These are phyloP conservation scores for Hirtodrosophila confusa DNA, from an alignment of 2,888 invertebrate genomes.

Conservation along the genomic window DNA sequence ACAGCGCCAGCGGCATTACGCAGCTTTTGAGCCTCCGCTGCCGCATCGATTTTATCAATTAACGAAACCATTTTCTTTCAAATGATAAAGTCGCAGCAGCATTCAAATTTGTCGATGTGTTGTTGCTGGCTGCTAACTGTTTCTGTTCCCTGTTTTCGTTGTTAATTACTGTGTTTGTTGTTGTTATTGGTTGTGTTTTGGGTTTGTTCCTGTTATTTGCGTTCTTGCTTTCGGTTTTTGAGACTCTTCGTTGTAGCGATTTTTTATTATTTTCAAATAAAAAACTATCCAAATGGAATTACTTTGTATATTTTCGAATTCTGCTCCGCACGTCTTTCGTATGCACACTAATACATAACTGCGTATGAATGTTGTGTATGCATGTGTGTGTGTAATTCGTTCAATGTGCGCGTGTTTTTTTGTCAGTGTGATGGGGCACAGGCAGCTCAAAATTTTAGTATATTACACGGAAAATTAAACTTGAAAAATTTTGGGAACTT, in stretches of 20 bases:
- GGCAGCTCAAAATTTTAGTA: conserved; percentile 23
- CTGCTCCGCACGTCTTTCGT: conserved; percentile 45
- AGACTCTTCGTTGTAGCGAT: conserved; percentile 44
- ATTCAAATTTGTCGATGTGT: conserved; percentile 55
- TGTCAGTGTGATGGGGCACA: conserved; percentile 28
- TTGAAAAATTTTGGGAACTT: conserved; percentile 21
- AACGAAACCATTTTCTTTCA: conserved; percentile 75
- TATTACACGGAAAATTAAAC: conserved; percentile 22
- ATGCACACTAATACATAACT: conserved; percentile 51
- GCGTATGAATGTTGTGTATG: conserved; percentile 32
- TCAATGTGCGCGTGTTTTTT: conserved; percentile 27
- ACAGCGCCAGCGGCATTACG: conserved; percentile 52
- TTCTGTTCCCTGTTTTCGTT: conserved; percentile 11
- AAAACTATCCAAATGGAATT: conserved; percentile 28
- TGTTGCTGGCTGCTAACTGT: conserved; percentile 17
- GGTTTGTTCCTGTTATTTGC: conserved; percentile 34
- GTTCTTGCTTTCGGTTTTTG: conserved; percentile 26
- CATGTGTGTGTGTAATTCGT: conserved; percentile 13
- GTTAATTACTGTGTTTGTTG: conserved; percentile 20
- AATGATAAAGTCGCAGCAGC: conserved; percentile 58
- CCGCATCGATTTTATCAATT: conserved; percentile 76
- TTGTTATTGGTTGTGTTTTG: conserved; percentile 18
- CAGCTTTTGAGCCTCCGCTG: conserved; percentile 69
- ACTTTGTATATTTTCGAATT: conserved; percentile 48
- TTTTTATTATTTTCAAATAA: conserved; percentile 10